phyloP scores from a whole-genome alignment of 2,797 vertebrate species.

The Premnoplex brunnescens region DNA sequence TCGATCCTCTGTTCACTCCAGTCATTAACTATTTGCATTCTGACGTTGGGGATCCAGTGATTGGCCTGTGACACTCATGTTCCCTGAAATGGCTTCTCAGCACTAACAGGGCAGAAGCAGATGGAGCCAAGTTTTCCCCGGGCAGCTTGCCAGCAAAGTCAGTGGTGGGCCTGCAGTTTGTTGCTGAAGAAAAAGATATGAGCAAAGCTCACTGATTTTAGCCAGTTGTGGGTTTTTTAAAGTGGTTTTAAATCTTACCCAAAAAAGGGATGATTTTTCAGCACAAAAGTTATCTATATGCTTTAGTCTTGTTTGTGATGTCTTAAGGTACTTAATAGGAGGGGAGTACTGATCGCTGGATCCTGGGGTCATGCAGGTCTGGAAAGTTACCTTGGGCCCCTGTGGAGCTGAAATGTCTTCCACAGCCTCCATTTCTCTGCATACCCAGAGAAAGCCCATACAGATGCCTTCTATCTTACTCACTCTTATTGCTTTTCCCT shows the following conservation, averaged over 20 bases:
- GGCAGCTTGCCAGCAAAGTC: not conserved
- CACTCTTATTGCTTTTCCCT: not conserved
- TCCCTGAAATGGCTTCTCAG: not conserved
- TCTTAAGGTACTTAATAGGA: not conserved
- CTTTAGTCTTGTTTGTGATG: not conserved
- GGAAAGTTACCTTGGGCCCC: not conserved
- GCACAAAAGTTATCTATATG: not conserved
- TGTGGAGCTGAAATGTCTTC: not conserved
- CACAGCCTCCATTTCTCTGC: not conserved
- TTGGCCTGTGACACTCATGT: rapidly evolving
- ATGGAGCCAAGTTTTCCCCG: not conserved
- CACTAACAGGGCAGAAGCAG: not conserved
- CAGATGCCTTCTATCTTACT: not conserved
- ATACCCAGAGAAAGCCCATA: not conserved
- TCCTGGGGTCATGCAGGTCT: not conserved
- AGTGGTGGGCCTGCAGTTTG: not conserved
- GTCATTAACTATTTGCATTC: not conserved
- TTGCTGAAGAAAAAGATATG: not conserved
- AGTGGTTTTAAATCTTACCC: not conserved
- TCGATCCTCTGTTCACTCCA: not conserved
- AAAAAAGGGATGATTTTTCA: not conserved
- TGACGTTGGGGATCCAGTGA: not conserved
- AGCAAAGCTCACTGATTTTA: not conserved
- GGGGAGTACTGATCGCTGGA: rapidly evolving
- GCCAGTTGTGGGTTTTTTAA: not conserved